Evolutionary conservation across 2,113 vertebrate genomes (phyloP), one percentile per base, ranked within the genome.

Genomic region (Cynopterus brachyotis): DNA sequence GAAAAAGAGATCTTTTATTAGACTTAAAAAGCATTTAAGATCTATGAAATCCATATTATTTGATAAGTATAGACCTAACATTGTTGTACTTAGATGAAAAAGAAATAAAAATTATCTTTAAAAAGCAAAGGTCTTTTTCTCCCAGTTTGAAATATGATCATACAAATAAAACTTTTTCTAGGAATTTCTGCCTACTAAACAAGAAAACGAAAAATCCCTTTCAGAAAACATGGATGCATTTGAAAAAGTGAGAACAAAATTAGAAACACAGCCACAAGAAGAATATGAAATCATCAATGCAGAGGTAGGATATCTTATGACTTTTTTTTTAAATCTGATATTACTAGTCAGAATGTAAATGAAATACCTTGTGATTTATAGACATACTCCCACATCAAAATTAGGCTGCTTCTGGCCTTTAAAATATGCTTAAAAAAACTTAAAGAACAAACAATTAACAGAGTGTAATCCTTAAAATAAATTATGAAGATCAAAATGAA

Each of bases 201-300:
- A 89, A 72, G 97, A 99, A 96, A 97, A 97, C 69, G 96, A 97
- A 98, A 98, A 97, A 69, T 81, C 91, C 30, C 96, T 96, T 95
- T 97, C 98, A 72, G 95, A 98, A 96, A 98, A 96, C 91, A 98
- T 96, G 96, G 97, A 98, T 93, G 96, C 99, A 5, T 98, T 99
- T 98, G 95, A 97, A 89, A 98, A 95, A 97, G 99, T 99, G 85
- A 97, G 97, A 91, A 42, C 96, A 91, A 97, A 30, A 84, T 86
- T 98, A 47, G 97, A 98, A 96, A 97, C 97, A 73, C 97, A 98
- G 26, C 96, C 97, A 53, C 96, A 98, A 97, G 96, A 98, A 94
- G 97, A 99, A 97, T 98, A 98, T 98, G 94, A 98, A 98, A 98
- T 97, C 98, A 76, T 76, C 95, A 98, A 97, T 80, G 98, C 98